phyloP scores from a whole-genome alignment of 1,140 invertebrate species.

The Mactra quadrangularis region DNA sequence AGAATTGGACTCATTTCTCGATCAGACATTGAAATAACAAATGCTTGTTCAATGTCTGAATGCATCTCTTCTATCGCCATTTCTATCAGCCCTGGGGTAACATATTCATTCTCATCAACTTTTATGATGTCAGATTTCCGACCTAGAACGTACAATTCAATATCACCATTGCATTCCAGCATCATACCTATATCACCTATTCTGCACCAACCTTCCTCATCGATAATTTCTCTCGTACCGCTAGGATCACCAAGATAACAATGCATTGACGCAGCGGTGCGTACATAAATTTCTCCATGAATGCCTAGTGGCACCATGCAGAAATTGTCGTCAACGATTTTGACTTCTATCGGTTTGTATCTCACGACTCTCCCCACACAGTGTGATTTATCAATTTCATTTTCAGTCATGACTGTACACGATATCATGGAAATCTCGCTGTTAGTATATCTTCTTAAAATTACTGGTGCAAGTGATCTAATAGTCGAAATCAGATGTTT shows the following conservation, averaged over 20 bases:
- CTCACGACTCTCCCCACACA: too few relatives aligned
- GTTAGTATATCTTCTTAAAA: too few relatives aligned
- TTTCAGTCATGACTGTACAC: too few relatives aligned
- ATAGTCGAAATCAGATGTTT: too few relatives aligned
- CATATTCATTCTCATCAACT: neutral
- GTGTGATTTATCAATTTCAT: too few relatives aligned
- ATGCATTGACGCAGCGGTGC: neutral
- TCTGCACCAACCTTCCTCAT: neutral
- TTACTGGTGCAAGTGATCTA: too few relatives aligned
- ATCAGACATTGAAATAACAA: slow-evolving; percentile 45
- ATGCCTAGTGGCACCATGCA: neutral
- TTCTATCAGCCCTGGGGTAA: slow-evolving; percentile 15
- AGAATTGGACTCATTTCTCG: neutral
- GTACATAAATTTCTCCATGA: neutral
- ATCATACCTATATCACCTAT: neutral
- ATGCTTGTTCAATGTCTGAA: slow-evolving; percentile 11
- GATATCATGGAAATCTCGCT: too few relatives aligned
- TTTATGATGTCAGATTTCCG: neutral
- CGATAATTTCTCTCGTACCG: neutral
- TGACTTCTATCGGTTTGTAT: neutral
- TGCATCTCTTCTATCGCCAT: neutral
- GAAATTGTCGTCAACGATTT: neutral
- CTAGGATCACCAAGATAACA: neutral
- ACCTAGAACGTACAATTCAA: neutral
- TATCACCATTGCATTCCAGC: neutral